Percentiles rank a stretch among this genome's conserved stretches.
These are phyloP conservation scores for Aleiodes alternator DNA, from an alignment of 2,888 invertebrate genomes.

Conservation along the genomic window DNA sequence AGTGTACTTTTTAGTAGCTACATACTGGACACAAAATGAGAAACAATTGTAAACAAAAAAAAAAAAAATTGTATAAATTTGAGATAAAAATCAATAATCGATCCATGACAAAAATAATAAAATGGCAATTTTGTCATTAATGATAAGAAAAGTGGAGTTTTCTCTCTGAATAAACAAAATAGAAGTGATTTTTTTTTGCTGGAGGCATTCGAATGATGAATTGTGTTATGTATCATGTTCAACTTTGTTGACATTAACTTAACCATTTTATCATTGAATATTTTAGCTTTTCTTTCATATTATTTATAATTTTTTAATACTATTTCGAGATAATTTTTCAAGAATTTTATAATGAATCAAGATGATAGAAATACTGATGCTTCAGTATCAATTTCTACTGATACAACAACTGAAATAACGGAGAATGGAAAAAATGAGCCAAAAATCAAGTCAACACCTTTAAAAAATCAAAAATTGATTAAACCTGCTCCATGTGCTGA, in stretches of 20 bases:
- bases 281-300: no score
- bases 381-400: constrained; percentile 24
- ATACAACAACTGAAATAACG: neutral
- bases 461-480: constrained; percentile 48
- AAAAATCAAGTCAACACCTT: constrained; percentile 37
- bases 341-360: constrained; percentile 47
- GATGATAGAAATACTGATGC: constrained; percentile 41
- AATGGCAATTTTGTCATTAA: constrained; percentile 8
- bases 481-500: constrained; percentile 26
- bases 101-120: constrained; percentile 10
- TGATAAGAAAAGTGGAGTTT: neutral
- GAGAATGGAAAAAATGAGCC: neutral
- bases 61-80: constrained; percentile 23
- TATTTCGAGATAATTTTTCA: constrained; percentile 16
- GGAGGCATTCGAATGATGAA: neutral
- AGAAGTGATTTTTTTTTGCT: neutral
- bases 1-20: constrained; percentile 26
- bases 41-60: constrained; percentile 17
- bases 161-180: constrained; percentile 1
- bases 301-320: constrained; percentile 1
- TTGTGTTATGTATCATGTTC: constrained; percentile 1
- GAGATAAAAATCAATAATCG: constrained; percentile 13
- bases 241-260: constrained; percentile 12
- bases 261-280: constrained; percentile 10
- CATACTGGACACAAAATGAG: neutral